phyloP scores from a whole-genome alignment of 2,113 vertebrate genomes.

The Brachypteracias leptosomus region DNA sequence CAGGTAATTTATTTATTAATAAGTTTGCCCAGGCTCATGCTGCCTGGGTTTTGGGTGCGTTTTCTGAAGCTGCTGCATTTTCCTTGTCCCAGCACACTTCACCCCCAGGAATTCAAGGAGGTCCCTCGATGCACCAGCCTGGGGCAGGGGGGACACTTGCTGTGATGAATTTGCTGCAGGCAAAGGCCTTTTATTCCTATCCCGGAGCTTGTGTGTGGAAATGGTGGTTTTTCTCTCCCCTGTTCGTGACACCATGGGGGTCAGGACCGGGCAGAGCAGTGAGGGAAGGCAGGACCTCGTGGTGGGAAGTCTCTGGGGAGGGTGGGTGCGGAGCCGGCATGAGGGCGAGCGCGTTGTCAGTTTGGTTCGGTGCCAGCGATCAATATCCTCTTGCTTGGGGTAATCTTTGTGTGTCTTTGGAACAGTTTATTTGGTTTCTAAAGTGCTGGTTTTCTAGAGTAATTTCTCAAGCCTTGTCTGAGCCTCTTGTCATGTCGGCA shows the following conservation, averaged over 20 bases:
- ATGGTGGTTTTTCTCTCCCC: too few species aligned
- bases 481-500: not conserved
- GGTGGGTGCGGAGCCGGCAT: fast-evolving
- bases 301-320: fast-evolving
- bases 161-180: not conserved
- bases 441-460: not conserved
- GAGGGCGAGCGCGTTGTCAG: fast-evolving
- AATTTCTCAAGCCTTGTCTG: not conserved
- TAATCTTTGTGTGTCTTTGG: not conserved
- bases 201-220: too few species aligned
- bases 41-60: fast-evolving
- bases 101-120: not conserved
- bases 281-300: not conserved
- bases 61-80: not conserved
- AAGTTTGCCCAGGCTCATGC: not conserved
- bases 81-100: not conserved
- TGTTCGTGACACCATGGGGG: fast-evolving
- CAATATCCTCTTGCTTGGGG: not conserved
- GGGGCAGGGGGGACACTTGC: too few species aligned
- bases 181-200: not conserved
- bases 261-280: fast-evolving
- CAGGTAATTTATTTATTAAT: not conserved
- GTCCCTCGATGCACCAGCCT: fast-evolving
- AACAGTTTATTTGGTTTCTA: conserved; percentile 24
- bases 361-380: not conserved